These are phyloP conservation scores for Syrrhaptes paradoxus DNA, from an alignment of 2,113 vertebrate species.

Conservation along the genomic window DNA sequence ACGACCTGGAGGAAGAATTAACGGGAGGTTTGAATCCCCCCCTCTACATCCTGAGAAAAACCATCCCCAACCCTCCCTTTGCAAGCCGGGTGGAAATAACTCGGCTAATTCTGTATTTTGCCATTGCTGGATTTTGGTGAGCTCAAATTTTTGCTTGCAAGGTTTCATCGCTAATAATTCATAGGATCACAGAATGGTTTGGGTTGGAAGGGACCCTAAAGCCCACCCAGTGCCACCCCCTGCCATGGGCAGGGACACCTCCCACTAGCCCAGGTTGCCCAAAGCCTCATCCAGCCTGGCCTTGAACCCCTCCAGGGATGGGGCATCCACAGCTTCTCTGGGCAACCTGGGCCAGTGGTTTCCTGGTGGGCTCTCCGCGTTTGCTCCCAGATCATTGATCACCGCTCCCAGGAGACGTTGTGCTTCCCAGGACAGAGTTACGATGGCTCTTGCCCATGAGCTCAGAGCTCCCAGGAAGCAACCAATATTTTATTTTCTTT, in stretches of 20 bases:
- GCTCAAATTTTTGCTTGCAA: neutral
- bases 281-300: too few species aligned
- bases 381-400: accelerated
- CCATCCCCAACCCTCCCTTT: neutral
- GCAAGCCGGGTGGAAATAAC: neutral
- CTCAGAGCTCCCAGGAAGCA: neutral
- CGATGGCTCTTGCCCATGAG: neutral
- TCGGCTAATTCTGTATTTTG: neutral
- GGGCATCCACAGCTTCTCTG: too few species aligned
- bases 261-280: too few species aligned
- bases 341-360: too few species aligned
- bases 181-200: too few species aligned
- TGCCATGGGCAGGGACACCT: too few species aligned
- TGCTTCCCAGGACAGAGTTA: neutral
- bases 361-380: neutral
- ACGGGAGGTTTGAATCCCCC: neutral
- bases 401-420: neutral
- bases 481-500: neutral
- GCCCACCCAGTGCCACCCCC: too few species aligned
- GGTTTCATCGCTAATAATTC: neutral
- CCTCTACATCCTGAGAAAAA: neutral
- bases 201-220: too few species aligned
- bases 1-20: neutral
- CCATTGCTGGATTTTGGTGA: neutral
- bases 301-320: too few species aligned